Base-by-base conservation (phyloP, 2,888 invertebrate genomes). In the Caenorhabditis sp. region DNA sequence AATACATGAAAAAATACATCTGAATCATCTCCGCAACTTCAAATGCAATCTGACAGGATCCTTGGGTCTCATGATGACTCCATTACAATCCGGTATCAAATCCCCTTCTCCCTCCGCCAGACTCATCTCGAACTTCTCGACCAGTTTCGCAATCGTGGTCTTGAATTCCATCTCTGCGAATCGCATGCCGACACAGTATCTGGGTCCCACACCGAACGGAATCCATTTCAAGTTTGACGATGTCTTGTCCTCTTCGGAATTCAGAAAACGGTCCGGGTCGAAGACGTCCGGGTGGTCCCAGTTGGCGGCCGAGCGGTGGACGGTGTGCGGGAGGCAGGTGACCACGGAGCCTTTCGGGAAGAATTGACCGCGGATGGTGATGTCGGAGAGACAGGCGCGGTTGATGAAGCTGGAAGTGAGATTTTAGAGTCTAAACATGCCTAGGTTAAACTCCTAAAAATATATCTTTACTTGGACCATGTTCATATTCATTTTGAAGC, bases 91-190 rank as follows among this genome's bases (percentile, higher is more conserved):
- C 0, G 83, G 83, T 8, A 80, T 44, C 49, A 83, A 24, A 4
- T 80, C 75, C 19, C 26, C 24, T 49, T 79, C 69, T 0, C 68
- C 76, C 2, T 58, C 16, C 7, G 3, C 51, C 54, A 59, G 47
- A 4, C 41, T 59, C 19, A 86, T 44, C 31, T 84, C 75, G 75
- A 85, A 89, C 56, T 64, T 81, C 8, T 77, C 77, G 38, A 90
- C 19, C 31, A 90, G 38, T 54, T 83, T 80, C 1, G 81, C 87
- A 44, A 90, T 63, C 4, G 89, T 85, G 66, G 87, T 84, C 66
- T 90, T 90, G 82, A 87, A 89, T 70, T 90, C 90, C 88, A 90
- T 89, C 51, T 90, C 90, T 12, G 91, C 91, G 70, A 91, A 91
- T 38, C 91, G 54, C 88, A 89, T 87, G 63, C 91, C 91, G 49